phyloP scores from a whole-genome alignment of 2,888 invertebrate species.

The Atrina japonica region DNA sequence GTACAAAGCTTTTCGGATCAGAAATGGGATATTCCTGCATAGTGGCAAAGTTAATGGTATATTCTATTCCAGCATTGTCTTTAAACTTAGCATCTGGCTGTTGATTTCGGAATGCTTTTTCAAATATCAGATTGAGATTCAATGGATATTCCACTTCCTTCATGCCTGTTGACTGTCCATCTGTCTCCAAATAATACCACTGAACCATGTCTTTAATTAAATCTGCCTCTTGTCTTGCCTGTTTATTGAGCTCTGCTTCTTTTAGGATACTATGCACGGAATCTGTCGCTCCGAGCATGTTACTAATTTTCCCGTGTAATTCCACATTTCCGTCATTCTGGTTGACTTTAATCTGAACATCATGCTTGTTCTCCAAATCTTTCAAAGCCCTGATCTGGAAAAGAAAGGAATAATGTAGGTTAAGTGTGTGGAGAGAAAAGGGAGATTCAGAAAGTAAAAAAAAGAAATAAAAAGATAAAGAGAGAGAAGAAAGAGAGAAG shows the following conservation, averaged over 20 bases:
- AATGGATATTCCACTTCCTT: constrained; percentile 24
- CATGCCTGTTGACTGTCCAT: not conserved
- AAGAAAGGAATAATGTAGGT: not conserved
- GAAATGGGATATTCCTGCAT: constrained; percentile 52
- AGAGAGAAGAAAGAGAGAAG: too few relatives aligned
- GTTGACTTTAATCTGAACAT: constrained; percentile 21
- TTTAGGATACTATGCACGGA: constrained; percentile 12
- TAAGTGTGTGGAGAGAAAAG: too few relatives aligned
- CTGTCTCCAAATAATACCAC: constrained; percentile 33
- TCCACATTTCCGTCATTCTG: not conserved
- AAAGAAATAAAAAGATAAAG: too few relatives aligned
- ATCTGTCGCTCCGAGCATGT: constrained; percentile 16
- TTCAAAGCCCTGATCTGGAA: constrained; percentile 17
- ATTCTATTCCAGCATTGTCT: constrained; percentile 41
- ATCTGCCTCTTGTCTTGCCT: constrained; percentile 9
- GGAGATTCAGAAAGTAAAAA: too few relatives aligned
- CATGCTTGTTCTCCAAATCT: not conserved
- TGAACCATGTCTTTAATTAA: constrained; percentile 28
- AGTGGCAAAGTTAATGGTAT: constrained; percentile 48
- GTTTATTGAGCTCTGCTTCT: constrained; percentile 21
- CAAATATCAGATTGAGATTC: constrained; percentile 46
- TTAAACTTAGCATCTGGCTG: constrained; percentile 34
- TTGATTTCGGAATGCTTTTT: constrained; percentile 49
- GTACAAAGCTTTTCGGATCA: constrained; percentile 33
- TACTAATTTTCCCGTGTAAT: constrained; percentile 12